A percentile compares a stretch with the other conserved stretches of the same genome.
Evolutionary conservation across 2,113 vertebrate species (phyloP).

Genomic region (Promerops cafer): DNA sequence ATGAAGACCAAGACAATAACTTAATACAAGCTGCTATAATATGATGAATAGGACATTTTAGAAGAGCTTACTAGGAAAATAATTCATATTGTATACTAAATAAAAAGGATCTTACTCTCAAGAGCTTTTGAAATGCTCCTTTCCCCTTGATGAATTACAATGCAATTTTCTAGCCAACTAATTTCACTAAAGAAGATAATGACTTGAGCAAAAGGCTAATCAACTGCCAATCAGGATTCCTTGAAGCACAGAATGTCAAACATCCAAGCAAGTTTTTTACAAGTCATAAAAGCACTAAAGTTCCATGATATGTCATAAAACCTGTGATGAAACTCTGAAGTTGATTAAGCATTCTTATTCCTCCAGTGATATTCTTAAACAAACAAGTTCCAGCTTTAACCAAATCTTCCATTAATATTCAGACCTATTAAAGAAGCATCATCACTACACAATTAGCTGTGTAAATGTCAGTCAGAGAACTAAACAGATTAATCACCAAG

Average conservation of each 20-base stretch:
- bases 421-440: constrained; percentile 65
- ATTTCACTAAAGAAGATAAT: constrained; percentile 93
- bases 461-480: constrained; percentile 69
- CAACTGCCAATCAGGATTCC: constrained; percentile 92
- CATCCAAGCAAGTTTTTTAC: constrained; percentile 78
- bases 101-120: constrained; percentile 64
- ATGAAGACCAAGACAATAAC: constrained; percentile 38
- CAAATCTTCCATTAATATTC: constrained; percentile 73
- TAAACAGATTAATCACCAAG: constrained; percentile 59
- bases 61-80: constrained; percentile 46
- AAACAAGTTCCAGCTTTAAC: constrained; percentile 66
- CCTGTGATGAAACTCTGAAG: constrained; percentile 61
- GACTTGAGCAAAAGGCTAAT: constrained; percentile 91
- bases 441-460: constrained; percentile 74
- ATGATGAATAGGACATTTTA: constrained; percentile 47
- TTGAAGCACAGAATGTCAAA: constrained; percentile 86
- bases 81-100: constrained; percentile 61
- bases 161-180: constrained; percentile 89
- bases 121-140: constrained; percentile 65
- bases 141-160: constrained; percentile 82
- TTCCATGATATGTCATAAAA: constrained; percentile 67
- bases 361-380: constrained; percentile 66
- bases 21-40: constrained; percentile 34
- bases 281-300: constrained; percentile 72
- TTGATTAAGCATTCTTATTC: constrained; percentile 71